A percentile compares a stretch with the other conserved stretches of the same genome.
These are phyloP conservation scores for Euproctis similis DNA, from an alignment of 2,888 invertebrate species.

Conservation along the genomic window DNA sequence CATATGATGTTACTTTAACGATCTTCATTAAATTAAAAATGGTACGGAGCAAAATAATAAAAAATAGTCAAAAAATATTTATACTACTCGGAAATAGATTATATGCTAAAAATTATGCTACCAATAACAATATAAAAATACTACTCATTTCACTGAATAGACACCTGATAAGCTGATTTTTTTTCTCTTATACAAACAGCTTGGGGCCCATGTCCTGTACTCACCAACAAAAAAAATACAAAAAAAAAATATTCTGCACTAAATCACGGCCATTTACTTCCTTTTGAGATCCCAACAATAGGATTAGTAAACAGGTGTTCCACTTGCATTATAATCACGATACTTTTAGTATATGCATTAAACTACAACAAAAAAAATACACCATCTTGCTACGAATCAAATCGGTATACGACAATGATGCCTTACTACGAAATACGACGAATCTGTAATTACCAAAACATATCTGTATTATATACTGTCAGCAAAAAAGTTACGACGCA, in stretches of 20 bases:
- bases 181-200: neutral
- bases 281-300: conserved; percentile 48
- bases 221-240: neutral
- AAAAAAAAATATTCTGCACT: conserved; percentile 41
- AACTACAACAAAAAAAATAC: conserved; percentile 56
- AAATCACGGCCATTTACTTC: conserved; percentile 44
- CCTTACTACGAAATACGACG: conserved; percentile 64
- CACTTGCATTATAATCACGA: conserved; percentile 63
- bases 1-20: too few species aligned
- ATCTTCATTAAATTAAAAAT: too few species aligned
- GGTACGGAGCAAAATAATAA: too few species aligned
- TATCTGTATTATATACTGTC: conserved; percentile 31
- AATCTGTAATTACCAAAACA: conserved; percentile 46
- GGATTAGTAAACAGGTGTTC: conserved; percentile 68
- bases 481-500: conserved; percentile 25
- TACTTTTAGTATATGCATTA: conserved; percentile 69
- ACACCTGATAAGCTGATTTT: neutral
- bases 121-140: too few species aligned
- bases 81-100: too few species aligned
- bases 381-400: conserved; percentile 66
- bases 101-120: too few species aligned
- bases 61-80: too few species aligned
- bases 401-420: conserved; percentile 74
- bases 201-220: neutral
- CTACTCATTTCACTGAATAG: too few species aligned